Evolutionary conservation across 2,888 invertebrate genomes (phyloP).

Genomic region (Helleia helle): DNA sequence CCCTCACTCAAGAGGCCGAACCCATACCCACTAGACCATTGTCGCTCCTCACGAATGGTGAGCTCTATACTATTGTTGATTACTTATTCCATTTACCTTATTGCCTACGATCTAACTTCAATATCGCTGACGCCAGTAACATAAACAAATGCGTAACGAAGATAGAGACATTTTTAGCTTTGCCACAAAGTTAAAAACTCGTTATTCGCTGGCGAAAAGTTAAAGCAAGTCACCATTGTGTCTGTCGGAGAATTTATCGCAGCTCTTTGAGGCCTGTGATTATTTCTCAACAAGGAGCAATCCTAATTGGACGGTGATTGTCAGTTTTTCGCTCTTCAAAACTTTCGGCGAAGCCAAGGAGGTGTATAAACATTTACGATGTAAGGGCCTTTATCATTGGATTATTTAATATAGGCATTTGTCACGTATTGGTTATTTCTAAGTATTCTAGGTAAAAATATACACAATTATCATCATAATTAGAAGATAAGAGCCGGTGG

Average conservation of each 20-base stretch:
- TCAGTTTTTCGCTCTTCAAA: conserved; percentile 16
- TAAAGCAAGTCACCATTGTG: conserved; percentile 61
- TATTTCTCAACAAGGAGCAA: conserved; percentile 23
- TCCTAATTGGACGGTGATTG: conserved; percentile 26
- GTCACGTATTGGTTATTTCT: too few relatives aligned
- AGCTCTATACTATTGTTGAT: too few relatives aligned
- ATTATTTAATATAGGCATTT: too few relatives aligned
- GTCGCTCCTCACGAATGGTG: too few relatives aligned
- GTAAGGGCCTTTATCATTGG: too few relatives aligned
- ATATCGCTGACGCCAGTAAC: conserved; percentile 19
- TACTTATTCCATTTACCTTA: not conserved
- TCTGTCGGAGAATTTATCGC: conserved; percentile 54
- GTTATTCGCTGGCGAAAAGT: conserved; percentile 66
- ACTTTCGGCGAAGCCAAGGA: conserved; percentile 1
- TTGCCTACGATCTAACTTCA: not conserved
- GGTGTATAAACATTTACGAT: not conserved
- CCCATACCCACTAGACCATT: too few relatives aligned
- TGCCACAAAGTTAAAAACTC: conserved; percentile 74
- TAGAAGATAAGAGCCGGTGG: too few relatives aligned
- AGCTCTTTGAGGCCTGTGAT: conserved; percentile 29
- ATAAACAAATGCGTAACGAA: conserved; percentile 32
- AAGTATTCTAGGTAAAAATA: too few relatives aligned
- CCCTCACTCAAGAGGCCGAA: too few relatives aligned
- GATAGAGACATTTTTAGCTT: conserved; percentile 70
- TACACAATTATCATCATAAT: too few relatives aligned